Evolutionary conservation across 2,113 vertebrate genomes (phyloP).

Genomic region (Speoplatyrhinus poulsoni): DNA sequence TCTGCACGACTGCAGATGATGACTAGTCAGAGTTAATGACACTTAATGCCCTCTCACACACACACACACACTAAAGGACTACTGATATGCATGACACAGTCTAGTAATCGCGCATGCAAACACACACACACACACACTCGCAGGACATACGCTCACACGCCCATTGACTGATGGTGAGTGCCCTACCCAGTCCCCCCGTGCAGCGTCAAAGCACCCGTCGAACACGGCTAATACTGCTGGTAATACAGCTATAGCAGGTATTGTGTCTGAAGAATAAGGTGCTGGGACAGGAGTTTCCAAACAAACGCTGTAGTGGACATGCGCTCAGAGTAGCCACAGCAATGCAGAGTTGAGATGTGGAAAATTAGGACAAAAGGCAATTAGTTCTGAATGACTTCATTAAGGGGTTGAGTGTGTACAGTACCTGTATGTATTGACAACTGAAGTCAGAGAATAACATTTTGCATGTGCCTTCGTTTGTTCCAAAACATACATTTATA

Average conservation of each 20-base stretch:
- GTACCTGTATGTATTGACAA: no score
- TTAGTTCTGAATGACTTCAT: not conserved
- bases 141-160: constrained; percentile 6
- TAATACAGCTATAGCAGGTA: constrained; percentile 38
- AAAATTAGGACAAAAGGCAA: constrained; percentile 3
- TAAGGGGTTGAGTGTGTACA: no score
- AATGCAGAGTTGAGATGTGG: not conserved
- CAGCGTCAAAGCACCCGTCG: constrained; percentile 63
- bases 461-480: no score
- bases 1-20: constrained; percentile 74
- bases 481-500: no score
- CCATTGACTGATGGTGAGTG: constrained; percentile 64
- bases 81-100: not conserved
- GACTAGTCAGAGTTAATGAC: constrained; percentile 74
- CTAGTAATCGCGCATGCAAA: constrained; percentile 14
- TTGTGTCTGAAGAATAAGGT: constrained; percentile 44
- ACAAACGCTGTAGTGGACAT: constrained; percentile 24
- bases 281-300: constrained; percentile 33
- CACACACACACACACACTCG: constrained; percentile 18
- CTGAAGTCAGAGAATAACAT: no score
- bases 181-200: constrained; percentile 52
- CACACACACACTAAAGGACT: constrained; percentile 11
- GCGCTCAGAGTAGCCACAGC: not conserved
- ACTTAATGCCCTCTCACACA: constrained; percentile 64
- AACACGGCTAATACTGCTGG: constrained; percentile 50